Base-by-base conservation (phyloP, 2,797 vertebrate species). In the Microctenopoma steveboyesi region DNA sequence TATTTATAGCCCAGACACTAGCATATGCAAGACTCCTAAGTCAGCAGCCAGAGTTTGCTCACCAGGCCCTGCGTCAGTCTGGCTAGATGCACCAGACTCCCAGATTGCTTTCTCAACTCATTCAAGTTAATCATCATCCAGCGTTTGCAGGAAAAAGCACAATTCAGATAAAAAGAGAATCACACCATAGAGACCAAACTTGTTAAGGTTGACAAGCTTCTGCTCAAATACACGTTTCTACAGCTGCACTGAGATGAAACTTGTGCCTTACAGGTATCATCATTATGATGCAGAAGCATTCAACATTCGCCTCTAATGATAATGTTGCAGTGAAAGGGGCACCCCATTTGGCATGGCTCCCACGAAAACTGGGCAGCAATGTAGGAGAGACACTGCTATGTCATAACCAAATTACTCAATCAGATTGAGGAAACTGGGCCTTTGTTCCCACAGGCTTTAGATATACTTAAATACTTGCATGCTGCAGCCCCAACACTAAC, bases 1-100 rank as follows among this genome's bases (percentile, higher is more conserved):
- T 94, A 94, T 92, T 88, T 91, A 94, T 94, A 94, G 87, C 72
- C 60, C 85, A 91, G 84, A 92, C 90, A 83, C 87, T 64, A 88
- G 78, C 39, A 30, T 81, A 81, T 64, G 69, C 74, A 89, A 88
- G 87, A 83, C 87, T 92, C 87, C 87, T 64, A 89, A 88, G 82
- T 87, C 85, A 90, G 91, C 86, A 90, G 81, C 74, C 81, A 74
- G 70, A 78, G 62, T 60, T 84, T 35, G 67, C 55, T 74, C 39
- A n/a, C 49, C 74, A 59, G 76, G 60, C 65, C 63, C 61, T 3
- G 46, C 52, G 81, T 78, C 40, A 78, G 78, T 78, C 81, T 81
- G 74, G 75, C 62, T 74, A 43, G 57, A 82, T 72, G 73, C 61
- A 84, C 71, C 52, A 55, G 16, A 22, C 35, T 76, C 46, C 72